Base-by-base conservation (phyloP, 1,140 invertebrate genomes). In the Papilio dardanus region DNA sequence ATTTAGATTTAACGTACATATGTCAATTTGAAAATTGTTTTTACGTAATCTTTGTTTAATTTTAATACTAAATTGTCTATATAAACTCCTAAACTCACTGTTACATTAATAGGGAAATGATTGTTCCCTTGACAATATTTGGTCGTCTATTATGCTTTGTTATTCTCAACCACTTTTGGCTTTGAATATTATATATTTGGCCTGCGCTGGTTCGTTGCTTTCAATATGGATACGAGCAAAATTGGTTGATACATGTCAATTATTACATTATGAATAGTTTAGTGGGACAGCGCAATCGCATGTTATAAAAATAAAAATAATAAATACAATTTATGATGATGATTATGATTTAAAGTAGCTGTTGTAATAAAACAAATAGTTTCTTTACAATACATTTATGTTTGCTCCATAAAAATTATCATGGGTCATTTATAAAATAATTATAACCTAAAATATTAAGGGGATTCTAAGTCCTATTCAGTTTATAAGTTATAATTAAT, bases 401-500 rank as follows among this genome's bases (percentile, higher is more conserved):
- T n/a, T n/a, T n/a, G n/a, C n/a, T n/a, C n/a, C n/a, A n/a, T n/a
- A n/a, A n/a, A n/a, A n/a, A n/a, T n/a, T n/a, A n/a, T n/a, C n/a
- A n/a, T n/a, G n/a, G n/a, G n/a, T n/a, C n/a, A n/a, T 19, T 21
- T 50, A 50, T 46, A 4, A 46, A 16, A n/a, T 62, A 62, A 62
- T 14, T 62, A 62, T 62, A 30, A 62, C 21, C 21, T 67, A 19
- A 67, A 67, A 67, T 21, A 35, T 67, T 31, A 35, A n/a, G n/a
- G n/a, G 4, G 42, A 35, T 40, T 37, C 67, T 69, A 69, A 69
- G 67, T 24, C 19, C 67, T 35, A 40, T 69, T 69, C 14, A 69
- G 67, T 69, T 69, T 69, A 69, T 69, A 37, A 40, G 67, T 69
- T 21, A 69, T 69, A 69, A 69, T 69, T 69, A 69, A 69, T 69